These are phyloP conservation scores for Ibidorhyncha struthersii DNA, from an alignment of 2,113 vertebrate species.

Conservation along the genomic window DNA sequence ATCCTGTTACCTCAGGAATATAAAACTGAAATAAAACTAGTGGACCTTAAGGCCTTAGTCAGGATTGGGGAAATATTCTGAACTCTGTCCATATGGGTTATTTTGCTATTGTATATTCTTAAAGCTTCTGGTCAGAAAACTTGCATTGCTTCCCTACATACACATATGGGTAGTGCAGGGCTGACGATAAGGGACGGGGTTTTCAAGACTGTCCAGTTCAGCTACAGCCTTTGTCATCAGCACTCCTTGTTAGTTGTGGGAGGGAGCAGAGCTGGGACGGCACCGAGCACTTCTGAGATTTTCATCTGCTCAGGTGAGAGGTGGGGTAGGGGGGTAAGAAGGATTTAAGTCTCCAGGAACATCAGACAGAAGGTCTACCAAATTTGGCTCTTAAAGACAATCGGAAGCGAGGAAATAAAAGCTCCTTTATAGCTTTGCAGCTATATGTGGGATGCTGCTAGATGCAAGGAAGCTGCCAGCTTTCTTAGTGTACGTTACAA, in stretches of 20 bases:
- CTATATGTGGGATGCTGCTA: not conserved
- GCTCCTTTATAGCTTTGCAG: not conserved
- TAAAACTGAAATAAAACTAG: not conserved
- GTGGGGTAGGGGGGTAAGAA: not conserved
- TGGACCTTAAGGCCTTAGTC: not conserved
- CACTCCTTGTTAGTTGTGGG: not conserved
- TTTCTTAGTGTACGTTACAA: not conserved
- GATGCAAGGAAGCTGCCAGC: not conserved
- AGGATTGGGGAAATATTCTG: not conserved
- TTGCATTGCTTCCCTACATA: not conserved
- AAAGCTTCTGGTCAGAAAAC: not conserved
- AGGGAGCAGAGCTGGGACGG: not conserved
- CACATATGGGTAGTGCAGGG: not conserved
- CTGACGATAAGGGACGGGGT: not conserved
- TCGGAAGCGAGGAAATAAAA: not conserved
- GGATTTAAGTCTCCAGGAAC: not conserved
- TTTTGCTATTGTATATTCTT: not conserved
- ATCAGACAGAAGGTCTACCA: not conserved
- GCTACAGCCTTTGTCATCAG: not conserved
- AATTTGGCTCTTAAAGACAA: not conserved
- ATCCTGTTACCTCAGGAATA: not conserved
- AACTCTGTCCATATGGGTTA: not conserved
- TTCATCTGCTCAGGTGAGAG: not conserved
- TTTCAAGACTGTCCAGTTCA: not conserved
- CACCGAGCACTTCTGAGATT: accelerated